Percentiles rank a stretch among this genome's conserved stretches.
phyloP scores from a whole-genome alignment of 2,888 invertebrate genomes.

The Micropterix aruncella region DNA sequence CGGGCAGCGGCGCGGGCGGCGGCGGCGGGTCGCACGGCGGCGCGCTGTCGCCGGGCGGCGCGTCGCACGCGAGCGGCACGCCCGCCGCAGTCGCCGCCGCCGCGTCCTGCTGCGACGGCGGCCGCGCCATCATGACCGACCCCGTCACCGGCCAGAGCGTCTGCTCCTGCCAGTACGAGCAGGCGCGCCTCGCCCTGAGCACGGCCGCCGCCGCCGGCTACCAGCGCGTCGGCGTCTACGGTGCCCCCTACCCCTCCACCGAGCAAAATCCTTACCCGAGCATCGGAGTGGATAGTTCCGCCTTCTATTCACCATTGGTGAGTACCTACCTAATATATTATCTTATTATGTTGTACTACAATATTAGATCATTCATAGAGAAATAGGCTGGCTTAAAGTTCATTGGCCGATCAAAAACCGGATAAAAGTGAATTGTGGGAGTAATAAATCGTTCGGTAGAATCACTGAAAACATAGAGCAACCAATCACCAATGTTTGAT shows the following conservation, averaged over 20 bases:
- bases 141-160: constrained; percentile 87
- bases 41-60: constrained; percentile 43
- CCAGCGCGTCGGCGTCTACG: constrained; percentile 71
- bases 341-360: too few relatives aligned
- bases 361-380: too few relatives aligned
- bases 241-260: constrained; percentile 76
- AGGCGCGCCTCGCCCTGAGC: constrained; percentile 69
- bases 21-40: too few relatives aligned
- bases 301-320: constrained; percentile 91
- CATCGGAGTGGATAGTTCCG: constrained; percentile 86
- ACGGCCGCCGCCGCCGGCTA: constrained; percentile 36
- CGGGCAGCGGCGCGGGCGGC: constrained; percentile 53
- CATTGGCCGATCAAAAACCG: too few relatives aligned
- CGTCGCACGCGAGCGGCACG: constrained; percentile 32
- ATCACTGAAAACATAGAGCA: too few relatives aligned
- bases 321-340: constrained; percentile 36
- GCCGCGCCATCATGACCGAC: constrained; percentile 83
- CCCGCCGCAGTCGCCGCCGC: constrained; percentile 33
- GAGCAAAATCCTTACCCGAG: constrained; percentile 89
- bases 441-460: too few relatives aligned
- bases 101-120: constrained; percentile 74
- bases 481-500: too few relatives aligned
- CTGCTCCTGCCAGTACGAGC: constrained; percentile 90
- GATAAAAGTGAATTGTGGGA: too few relatives aligned
- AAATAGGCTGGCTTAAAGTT: too few relatives aligned